These are phyloP conservation scores for Zenarchopterus dispar DNA, from an alignment of 2,797 vertebrate genomes.

Conservation along the genomic window DNA sequence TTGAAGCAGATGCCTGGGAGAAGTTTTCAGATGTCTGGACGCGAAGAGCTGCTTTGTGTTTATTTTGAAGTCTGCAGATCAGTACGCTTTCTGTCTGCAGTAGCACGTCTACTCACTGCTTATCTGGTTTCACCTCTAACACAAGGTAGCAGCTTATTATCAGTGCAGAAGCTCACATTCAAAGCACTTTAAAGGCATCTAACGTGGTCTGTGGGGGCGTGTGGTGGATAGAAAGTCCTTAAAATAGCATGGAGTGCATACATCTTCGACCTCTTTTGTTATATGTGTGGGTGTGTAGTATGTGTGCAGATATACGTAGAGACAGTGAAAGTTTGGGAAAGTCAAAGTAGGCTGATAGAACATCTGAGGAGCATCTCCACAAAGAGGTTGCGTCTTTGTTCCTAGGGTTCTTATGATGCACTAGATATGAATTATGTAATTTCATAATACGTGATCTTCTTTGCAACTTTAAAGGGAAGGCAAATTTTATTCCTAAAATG, in stretches of 20 bases:
- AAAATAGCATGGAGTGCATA: slow-evolving; percentile 56
- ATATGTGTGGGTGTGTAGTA: slow-evolving; percentile 21
- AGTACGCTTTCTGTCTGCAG: slow-evolving; percentile 19
- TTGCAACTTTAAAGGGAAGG: slow-evolving; percentile 53
- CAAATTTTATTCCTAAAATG: slow-evolving; percentile 32
- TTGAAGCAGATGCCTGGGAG: slow-evolving; percentile 44
- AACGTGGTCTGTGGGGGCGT: slow-evolving; percentile 42
- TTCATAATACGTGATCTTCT: slow-evolving; percentile 71
- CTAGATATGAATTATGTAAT: slow-evolving; percentile 80
- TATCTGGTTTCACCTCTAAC: slow-evolving; percentile 50
- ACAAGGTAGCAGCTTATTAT: slow-evolving; percentile 30
- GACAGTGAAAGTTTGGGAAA: slow-evolving; percentile 63
- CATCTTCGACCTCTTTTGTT: slow-evolving; percentile 49
- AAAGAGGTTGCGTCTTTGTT: slow-evolving; percentile 75
- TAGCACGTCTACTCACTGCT: slow-evolving; percentile 29
- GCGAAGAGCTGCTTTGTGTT: slow-evolving; percentile 22
- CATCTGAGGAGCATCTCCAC: slow-evolving; percentile 70
- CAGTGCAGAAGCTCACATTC: slow-evolving; percentile 39
- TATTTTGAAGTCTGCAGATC: slow-evolving; percentile 39
- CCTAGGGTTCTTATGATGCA: slow-evolving; percentile 58
- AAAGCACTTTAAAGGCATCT: slow-evolving; percentile 50
- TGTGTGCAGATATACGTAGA: slow-evolving; percentile 14
- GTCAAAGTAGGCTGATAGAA: slow-evolving; percentile 63
- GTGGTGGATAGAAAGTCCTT: slow-evolving; percentile 45
- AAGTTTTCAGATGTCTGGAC: slow-evolving; percentile 31